Conservation (phyloP, 2,888 invertebrate genomes). For the Torymus auratus region DNA sequence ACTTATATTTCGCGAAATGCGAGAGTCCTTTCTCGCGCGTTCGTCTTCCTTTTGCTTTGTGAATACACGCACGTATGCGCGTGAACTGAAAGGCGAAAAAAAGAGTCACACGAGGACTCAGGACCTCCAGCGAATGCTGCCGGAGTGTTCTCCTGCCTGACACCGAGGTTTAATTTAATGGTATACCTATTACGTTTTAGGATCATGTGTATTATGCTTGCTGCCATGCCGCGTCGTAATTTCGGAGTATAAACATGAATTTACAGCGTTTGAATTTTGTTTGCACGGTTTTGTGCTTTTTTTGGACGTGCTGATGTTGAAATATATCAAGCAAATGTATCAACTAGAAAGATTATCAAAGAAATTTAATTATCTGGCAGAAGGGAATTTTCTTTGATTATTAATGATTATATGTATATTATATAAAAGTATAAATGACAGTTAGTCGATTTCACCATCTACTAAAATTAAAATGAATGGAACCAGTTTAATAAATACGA, state of each 20-base stretch:
- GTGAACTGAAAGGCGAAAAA: neutral
- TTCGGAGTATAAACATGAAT: slow-evolving; percentile 40
- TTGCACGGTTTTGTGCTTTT: too few species aligned
- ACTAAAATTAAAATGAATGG: too few species aligned
- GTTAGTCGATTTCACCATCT: too few species aligned
- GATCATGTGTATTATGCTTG: neutral
- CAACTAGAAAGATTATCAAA: too few species aligned
- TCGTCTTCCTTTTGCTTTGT: neutral
- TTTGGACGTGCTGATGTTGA: too few species aligned
- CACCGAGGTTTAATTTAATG: slow-evolving; percentile 38
- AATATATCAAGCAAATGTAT: too few species aligned
- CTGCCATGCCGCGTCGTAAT: slow-evolving; percentile 23
- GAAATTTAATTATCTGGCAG: too few species aligned
- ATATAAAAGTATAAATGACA: too few species aligned
- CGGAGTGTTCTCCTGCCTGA: neutral
- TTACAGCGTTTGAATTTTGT: slow-evolving; percentile 27
- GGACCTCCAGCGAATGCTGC: slow-evolving; percentile 20
- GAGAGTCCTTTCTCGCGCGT: slow-evolving; percentile 48
- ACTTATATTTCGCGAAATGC: slow-evolving; percentile 54
- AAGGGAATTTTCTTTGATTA: too few species aligned
- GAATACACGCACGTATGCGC: neutral
- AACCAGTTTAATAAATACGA: too few species aligned
- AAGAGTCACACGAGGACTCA: slow-evolving; percentile 14
- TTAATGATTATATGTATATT: too few species aligned
- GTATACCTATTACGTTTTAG: slow-evolving; percentile 31